Percentiles rank a stretch among this genome's conserved stretches.
phyloP scores from a whole-genome alignment of 2,797 vertebrate genomes.

The Urocyon cinereoargenteus region DNA sequence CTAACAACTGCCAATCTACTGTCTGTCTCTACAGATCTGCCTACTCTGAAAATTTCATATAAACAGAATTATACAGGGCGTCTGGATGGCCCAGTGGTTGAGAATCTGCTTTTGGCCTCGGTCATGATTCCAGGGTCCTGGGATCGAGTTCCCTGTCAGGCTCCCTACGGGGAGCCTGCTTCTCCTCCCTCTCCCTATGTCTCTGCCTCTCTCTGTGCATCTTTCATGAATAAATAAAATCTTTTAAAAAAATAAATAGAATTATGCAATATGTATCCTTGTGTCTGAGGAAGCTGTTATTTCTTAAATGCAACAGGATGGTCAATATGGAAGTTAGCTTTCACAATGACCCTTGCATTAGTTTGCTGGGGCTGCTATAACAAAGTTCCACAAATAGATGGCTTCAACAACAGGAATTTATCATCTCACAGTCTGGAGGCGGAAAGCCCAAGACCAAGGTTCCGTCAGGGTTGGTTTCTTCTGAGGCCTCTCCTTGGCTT shows the following conservation, averaged over 20 bases:
- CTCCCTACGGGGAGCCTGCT: no score
- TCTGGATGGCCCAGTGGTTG: no score
- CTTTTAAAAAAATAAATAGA: not conserved
- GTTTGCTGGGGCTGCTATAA: not conserved
- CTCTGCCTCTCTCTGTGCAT: no score
- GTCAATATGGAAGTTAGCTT: not conserved
- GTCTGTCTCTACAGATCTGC: not conserved
- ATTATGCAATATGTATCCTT: not conserved
- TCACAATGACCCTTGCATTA: not conserved
- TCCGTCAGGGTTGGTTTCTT: not conserved
- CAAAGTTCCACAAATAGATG: not conserved
- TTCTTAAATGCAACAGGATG: not conserved
- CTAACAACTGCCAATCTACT: not conserved
- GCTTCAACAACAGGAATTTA: not conserved
- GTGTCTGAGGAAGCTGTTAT: not conserved
- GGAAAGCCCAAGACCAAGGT: not conserved
- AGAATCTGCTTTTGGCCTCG: no score
- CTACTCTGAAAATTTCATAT: not conserved
- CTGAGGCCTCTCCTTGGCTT: not conserved
- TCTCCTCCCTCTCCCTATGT: no score
- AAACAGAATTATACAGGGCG: not conserved
- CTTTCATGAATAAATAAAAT: no score
- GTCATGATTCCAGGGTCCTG: no score
- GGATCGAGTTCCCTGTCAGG: no score
- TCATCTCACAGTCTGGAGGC: not conserved